Percentiles rank a stretch among this genome's conserved stretches.
These are phyloP conservation scores for Pandemis corylana DNA, from an alignment of 2,888 invertebrate genomes.

Conservation along the genomic window DNA sequence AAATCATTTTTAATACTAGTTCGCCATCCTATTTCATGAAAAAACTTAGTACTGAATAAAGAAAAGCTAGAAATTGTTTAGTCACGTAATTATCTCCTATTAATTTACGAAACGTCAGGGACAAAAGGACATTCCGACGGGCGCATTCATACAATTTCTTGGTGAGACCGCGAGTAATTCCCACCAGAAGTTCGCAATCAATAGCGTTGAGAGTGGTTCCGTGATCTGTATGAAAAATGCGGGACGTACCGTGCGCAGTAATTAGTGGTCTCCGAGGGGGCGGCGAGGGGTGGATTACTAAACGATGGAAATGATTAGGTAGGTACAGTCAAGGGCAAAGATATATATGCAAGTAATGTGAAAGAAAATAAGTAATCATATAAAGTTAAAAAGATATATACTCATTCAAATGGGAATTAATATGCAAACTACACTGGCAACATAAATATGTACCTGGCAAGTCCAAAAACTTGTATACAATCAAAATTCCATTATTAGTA, in stretches of 20 bases:
- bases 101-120: conserved; percentile 47
- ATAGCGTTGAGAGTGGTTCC: conserved; percentile 68
- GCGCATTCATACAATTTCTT: conserved; percentile 63
- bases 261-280: conserved; percentile 63
- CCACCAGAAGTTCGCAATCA: conserved; percentile 68
- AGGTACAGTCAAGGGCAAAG: too few species aligned
- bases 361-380: too few species aligned
- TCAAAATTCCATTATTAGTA: too few species aligned
- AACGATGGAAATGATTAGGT: conserved; percentile 18
- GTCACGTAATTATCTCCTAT: conserved; percentile 42
- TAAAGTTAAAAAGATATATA: too few species aligned
- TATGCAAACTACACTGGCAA: too few species aligned
- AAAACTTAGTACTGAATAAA: background rate
- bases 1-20: too few species aligned
- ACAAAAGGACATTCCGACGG: conserved; percentile 50
- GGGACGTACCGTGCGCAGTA: conserved; percentile 66
- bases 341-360: too few species aligned
- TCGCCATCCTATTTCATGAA: background rate
- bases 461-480: too few species aligned
- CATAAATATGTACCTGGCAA: too few species aligned
- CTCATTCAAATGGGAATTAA: too few species aligned
- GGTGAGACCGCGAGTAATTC: conserved; percentile 56
- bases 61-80: conserved; percentile 24
- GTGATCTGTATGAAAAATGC: conserved; percentile 81
- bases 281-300: conserved; percentile 15